Base-by-base conservation (phyloP, 2,888 invertebrate species). In the Axea sp. region DNA sequence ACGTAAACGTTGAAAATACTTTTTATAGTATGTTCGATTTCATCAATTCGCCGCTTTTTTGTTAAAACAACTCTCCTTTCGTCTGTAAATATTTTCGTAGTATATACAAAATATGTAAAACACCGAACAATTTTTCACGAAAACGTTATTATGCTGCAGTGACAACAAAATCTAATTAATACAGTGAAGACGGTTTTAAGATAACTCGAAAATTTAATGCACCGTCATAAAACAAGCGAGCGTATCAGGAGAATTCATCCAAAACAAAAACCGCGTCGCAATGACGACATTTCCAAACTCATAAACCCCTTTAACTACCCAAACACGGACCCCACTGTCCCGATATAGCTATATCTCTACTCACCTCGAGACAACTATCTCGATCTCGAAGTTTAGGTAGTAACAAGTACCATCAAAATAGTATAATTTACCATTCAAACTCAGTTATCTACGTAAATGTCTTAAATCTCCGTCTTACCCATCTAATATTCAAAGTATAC, bases 321-420 rank as follows among this genome's bases (percentile, higher is more conserved):
- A 12, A 62, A 62, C 24, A 53, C 53, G 53, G 45, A 47, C 60
- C 22, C 47, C 60, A 69, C 71, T 62, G 60, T 57, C 41, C 62
- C 11, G 39, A 45, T 47, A 45, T 14, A 53, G 45, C 37, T 55
- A 41, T 28, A 68, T 31, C 33, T 26, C 17, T 12, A 39, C 9
- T 41, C 31, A 67, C 11, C 30, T 6, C 24, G 41, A 43, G 60
- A 53, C 53, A 53, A 45, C 22, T 53, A 69, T 69, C 53, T 60
- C 31, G 69, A 69, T 60, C 51, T 30, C 43, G 9, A 69, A 69
- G 45, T 69, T 69, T 60, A 53, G 51, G 43, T 60, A 60, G 35
- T 69, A 51, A 69, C 69, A 69, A 69, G 60, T 69, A 69, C 60
- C 60, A 69, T 60, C 69, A 69, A 60, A 69, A 69, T 60, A 39